phyloP scores from a whole-genome alignment of 35 echinoderm and acorn worm species.

The Heliocidaris tuberculata region DNA sequence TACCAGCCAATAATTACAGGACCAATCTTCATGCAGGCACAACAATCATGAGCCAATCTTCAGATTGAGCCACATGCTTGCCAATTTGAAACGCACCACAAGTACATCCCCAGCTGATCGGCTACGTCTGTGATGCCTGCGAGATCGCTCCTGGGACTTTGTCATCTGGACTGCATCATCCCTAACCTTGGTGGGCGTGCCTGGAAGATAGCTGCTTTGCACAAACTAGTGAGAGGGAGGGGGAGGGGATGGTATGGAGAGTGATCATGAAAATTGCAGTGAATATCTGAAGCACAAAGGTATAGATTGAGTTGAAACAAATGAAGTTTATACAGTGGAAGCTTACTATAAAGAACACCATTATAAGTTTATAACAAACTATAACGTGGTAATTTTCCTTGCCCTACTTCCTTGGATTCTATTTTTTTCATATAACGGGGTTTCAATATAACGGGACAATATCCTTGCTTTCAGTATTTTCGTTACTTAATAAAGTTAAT shows the following conservation, averaged over 20 bases:
- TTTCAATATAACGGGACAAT: too few species aligned
- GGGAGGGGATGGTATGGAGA: background rate
- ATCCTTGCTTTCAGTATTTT: too few species aligned
- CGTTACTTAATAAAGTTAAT: too few species aligned
- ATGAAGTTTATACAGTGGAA: too few species aligned
- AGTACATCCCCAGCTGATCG: slow-evolving; percentile 84
- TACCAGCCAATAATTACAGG: too few species aligned
- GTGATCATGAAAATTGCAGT: background rate
- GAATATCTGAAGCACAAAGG: background rate
- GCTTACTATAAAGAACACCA: too few species aligned
- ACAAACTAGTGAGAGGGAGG: slow-evolving; percentile 62
- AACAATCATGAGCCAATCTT: background rate
- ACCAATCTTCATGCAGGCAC: too few species aligned
- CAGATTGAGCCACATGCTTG: background rate
- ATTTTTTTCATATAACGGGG: too few species aligned
- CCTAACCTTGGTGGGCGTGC: slow-evolving; percentile 82
- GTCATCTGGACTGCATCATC: slow-evolving; percentile 62
- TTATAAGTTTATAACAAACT: too few species aligned
- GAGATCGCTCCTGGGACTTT: slow-evolving; percentile 26
- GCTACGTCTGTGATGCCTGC: slow-evolving; percentile 66
- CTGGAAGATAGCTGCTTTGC: slow-evolving; percentile 85
- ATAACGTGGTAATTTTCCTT: too few species aligned
- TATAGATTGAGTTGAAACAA: too few species aligned
- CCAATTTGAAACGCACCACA: slow-evolving; percentile 66
- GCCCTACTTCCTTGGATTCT: too few species aligned